These are phyloP conservation scores for Protobothrops mucrosquamatus DNA, from an alignment of 2,113 vertebrate genomes.

Conservation along the genomic window DNA sequence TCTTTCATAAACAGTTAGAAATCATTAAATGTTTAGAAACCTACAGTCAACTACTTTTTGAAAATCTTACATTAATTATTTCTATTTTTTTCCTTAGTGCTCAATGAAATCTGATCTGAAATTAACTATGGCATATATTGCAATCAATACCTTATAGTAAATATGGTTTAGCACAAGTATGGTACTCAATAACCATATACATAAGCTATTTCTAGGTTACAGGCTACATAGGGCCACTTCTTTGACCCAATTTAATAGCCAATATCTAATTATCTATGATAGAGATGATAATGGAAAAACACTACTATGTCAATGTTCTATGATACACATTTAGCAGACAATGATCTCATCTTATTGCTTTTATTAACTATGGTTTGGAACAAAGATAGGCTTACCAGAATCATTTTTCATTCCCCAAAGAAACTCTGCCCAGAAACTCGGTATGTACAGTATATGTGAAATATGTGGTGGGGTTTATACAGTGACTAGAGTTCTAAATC, in stretches of 20 bases:
- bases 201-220: background rate
- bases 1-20: slow-evolving; percentile 41
- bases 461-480: background rate
- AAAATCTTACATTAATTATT: slow-evolving; percentile 39
- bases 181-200: background rate
- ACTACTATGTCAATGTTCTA: background rate
- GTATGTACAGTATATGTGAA: background rate
- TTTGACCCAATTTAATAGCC: background rate
- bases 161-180: background rate
- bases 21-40: slow-evolving; percentile 55
- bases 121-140: background rate
- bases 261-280: background rate
- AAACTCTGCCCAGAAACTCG: background rate
- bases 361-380: background rate
- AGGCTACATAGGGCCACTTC: background rate
- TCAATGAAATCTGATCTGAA: slow-evolving; percentile 31
- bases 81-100: slow-evolving; percentile 7
- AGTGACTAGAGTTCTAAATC: background rate
- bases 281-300: background rate
- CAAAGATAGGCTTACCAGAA: background rate
- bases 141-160: background rate
- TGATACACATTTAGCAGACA: background rate
- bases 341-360: background rate
- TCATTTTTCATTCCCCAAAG: background rate
- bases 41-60: slow-evolving; percentile 26